Evolutionary conservation across 2,888 invertebrate genomes (phyloP), one percentile per base, ranked within the genome.

Genomic region (Pseudococcus viburni): DNA sequence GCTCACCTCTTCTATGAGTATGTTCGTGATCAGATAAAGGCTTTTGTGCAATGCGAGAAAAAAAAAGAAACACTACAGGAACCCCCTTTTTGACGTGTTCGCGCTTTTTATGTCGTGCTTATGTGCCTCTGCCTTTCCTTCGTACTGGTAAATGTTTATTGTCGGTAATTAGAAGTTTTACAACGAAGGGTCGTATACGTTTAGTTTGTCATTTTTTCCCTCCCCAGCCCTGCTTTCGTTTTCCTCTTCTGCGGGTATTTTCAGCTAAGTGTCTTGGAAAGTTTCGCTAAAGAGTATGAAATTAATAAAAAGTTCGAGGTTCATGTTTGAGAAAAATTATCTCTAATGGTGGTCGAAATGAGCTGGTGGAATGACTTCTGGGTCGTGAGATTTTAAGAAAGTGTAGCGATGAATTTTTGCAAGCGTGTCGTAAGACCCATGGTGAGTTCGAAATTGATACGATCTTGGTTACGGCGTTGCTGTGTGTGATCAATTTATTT

Each of bases 1-100:
- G 39, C 73, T 73, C 17, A 33, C 42, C 33, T 33, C 26, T 17
- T 73, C 4, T 33, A 33, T 73, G 17, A 73, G 73, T 73, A 73
- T 73, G 73, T 73, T 73, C 73, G 73, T 73, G 73, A 73, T 73
- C 73, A 73, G 73, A 73, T 73, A 73, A 73, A 73, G 17, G 73
- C 73, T 73, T 73, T 73, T 26, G 33, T 73, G 73, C 73, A 73
- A 15, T 73, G 33, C 73, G 33, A 73, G 73, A 73, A 33, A 33
- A 73, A 73, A 73, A 73, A 33, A 73, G 73, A 73, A 73, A 73
- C 73, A 73, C 73, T 73, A 73, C 73, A 73, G 73, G n/a, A 33
- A 73, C 73, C 73, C 73, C 33, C 33, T 73, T 73, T 73, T 73
- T 73, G 73, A 73, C 73, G 73, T 73, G 73, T 73, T 73, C 73